These are phyloP conservation scores for Adela reaumurella DNA, from an alignment of 2,888 invertebrate species.

Conservation along the genomic window DNA sequence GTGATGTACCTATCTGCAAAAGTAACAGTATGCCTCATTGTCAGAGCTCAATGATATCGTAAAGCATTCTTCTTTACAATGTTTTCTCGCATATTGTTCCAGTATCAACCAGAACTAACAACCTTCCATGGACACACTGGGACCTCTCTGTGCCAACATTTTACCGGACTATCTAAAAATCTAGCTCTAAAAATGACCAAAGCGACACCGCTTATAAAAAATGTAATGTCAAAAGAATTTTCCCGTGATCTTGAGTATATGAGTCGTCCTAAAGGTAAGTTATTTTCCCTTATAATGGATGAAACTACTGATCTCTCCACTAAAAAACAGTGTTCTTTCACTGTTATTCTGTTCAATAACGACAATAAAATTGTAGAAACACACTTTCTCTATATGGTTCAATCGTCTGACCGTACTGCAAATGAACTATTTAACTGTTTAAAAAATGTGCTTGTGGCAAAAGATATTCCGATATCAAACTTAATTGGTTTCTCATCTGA, in stretches of 20 bases:
- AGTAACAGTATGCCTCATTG: too few relatives aligned
- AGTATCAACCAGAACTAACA: too few relatives aligned
- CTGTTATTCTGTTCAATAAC: slow-evolving; percentile 5
- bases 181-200: slow-evolving; percentile 1
- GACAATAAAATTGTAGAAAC: slow-evolving; percentile 5
- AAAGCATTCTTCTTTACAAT: too few relatives aligned
- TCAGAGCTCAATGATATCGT: too few relatives aligned
- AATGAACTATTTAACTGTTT: slow-evolving; percentile 8
- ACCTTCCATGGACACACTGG: too few relatives aligned
- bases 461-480: slow-evolving; percentile 14
- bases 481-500: slow-evolving; percentile 18
- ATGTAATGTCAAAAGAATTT: slow-evolving; percentile 2
- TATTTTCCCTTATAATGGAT: slow-evolving; percentile 10
- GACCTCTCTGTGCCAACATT: slow-evolving; percentile 1
- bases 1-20: too few relatives aligned
- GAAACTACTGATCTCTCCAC: slow-evolving; percentile 10
- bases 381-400: slow-evolving; percentile 15
- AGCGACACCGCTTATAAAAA: slow-evolving; percentile 3
- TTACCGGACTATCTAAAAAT: slow-evolving; percentile 4
- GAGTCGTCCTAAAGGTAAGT: background rate
- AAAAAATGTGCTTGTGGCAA: slow-evolving; percentile 10
- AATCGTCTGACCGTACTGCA: slow-evolving; percentile 11
- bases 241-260: background rate
- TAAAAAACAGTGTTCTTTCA: slow-evolving; percentile 10
- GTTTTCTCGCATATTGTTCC: too few relatives aligned